phyloP scores from a whole-genome alignment of 2,797 vertebrate genomes.

The Crotalus adamanteus region DNA sequence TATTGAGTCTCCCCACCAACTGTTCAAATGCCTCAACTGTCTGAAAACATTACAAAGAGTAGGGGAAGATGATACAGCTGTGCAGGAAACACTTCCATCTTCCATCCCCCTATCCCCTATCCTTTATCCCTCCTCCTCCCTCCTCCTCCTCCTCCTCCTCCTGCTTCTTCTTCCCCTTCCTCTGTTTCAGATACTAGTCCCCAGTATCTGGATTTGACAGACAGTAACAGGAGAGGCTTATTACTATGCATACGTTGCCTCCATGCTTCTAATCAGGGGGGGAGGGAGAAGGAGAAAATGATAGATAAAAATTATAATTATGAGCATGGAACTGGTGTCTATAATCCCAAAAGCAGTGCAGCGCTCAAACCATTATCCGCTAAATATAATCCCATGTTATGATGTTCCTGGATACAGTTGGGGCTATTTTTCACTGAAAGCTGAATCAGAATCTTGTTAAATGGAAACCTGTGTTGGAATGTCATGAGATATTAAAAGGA shows the following conservation, averaged over 20 bases:
- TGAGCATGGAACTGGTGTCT: neutral
- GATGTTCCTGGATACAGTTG: neutral
- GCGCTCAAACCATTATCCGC: neutral
- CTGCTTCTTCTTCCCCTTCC: neutral
- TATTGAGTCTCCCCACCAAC: constrained; percentile 61
- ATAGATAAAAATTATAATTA: neutral
- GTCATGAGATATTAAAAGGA: neutral
- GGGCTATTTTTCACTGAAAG: neutral
- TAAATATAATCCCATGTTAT: neutral
- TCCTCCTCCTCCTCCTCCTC: too few relatives aligned
- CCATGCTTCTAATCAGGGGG: constrained; percentile 59
- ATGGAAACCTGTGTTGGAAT: neutral
- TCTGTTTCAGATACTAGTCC: constrained; percentile 42
- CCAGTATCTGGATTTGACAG: constrained; percentile 40
- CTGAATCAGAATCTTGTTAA: neutral
- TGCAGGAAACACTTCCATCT: constrained; percentile 36
- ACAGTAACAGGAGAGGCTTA: constrained; percentile 42
- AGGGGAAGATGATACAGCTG: constrained; percentile 61
- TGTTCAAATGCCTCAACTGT: constrained; percentile 68
- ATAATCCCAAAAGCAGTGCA: neutral
- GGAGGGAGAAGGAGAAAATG: constrained; percentile 31
- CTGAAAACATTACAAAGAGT: constrained; percentile 66
- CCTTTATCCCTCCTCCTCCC: constrained; percentile 22
- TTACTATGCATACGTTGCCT: constrained; percentile 57
- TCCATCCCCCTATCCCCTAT: rapidly evolving